These are phyloP conservation scores for Rallus limicola DNA, from an alignment of 2,113 vertebrate species.

Conservation along the genomic window DNA sequence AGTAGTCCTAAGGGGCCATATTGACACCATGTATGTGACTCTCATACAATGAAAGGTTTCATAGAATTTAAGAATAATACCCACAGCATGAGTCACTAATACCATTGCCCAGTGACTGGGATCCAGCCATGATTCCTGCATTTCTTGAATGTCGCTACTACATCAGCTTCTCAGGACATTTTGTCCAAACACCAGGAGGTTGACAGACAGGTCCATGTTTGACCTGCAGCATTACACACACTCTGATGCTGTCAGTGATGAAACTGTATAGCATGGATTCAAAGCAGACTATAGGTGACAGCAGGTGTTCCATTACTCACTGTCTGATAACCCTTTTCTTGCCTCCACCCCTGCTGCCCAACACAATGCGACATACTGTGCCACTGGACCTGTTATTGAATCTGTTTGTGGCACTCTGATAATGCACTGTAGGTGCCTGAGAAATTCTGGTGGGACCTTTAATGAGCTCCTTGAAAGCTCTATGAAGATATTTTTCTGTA, in stretches of 20 bases:
- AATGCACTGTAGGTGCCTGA: neutral
- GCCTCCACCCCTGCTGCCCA: neutral
- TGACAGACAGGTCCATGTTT: slow-evolving; percentile 51
- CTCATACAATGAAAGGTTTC: neutral
- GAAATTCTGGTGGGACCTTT: neutral
- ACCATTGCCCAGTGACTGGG: neutral
- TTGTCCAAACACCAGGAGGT: slow-evolving; percentile 31
- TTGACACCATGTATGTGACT: neutral
- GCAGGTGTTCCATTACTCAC: slow-evolving; percentile 62
- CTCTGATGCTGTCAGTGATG: slow-evolving; percentile 51
- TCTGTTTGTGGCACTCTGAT: slow-evolving; percentile 6
- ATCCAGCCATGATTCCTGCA: slow-evolving; percentile 17
- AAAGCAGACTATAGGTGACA: slow-evolving; percentile 52
- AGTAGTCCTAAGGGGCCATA: neutral
- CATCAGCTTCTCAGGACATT: slow-evolving; percentile 42
- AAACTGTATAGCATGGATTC: slow-evolving; percentile 62
- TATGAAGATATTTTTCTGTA: neutral
- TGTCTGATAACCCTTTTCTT: slow-evolving; percentile 64
- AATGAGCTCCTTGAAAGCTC: neutral
- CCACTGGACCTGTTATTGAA: neutral
- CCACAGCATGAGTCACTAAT: slow-evolving; percentile 14
- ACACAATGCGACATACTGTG: neutral
- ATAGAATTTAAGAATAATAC: slow-evolving; percentile 40
- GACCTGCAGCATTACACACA: slow-evolving; percentile 41
- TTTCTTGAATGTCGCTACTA: slow-evolving; percentile 26